Base-by-base conservation (phyloP, 2,113 vertebrate species). In the Reinhardtius hippoglossoides region DNA sequence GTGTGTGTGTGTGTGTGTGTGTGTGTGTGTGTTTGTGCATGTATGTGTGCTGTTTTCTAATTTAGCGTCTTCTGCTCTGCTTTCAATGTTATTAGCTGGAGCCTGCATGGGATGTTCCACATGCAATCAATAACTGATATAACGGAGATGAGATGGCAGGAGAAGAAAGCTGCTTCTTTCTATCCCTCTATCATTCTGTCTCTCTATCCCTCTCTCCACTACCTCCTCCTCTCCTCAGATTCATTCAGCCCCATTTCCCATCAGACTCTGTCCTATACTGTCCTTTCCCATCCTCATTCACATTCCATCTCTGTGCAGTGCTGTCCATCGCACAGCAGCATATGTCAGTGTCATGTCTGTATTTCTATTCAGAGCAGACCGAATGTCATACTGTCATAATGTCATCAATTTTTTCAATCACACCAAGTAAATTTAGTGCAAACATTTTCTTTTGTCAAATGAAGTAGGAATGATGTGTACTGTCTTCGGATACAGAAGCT, bases 71-170 rank as follows among this genome's bases (percentile, higher is more conserved):
- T 50, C 80, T 78, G 71, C 82, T 66, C 58, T 76, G 76, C 63
- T 74, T 59, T 71, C 81, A 52, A 66, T 72, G 83, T 86, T 86
- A 86, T 83, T 86, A 90, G 80, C 82, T 73, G 74, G 57, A 83
- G 83, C 54, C 83, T 37, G 58, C 57, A 75, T 71, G 75, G 82
- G 46, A 87, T 86, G 63, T 74, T 91, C 67, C 78, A 82, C 86
- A 73, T 86, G 77, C 70, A 91, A 87, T 92, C 88, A 90, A 88
- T 90, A 88, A 66, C 80, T 88, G 90, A 88, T 89, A 69, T 87
- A 71, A 58, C 52, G 74, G 61, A 78, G 82, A 89, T 76, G 67
- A 80, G 66, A 81, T 73, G 82, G 74, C 60, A 87, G 64, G 23
- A 75, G 68, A 66, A 31, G 40, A 77, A 80, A 67, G 76, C 82